phyloP scores from a whole-genome alignment of 2,888 invertebrate species.

The Drosophila borealis region DNA sequence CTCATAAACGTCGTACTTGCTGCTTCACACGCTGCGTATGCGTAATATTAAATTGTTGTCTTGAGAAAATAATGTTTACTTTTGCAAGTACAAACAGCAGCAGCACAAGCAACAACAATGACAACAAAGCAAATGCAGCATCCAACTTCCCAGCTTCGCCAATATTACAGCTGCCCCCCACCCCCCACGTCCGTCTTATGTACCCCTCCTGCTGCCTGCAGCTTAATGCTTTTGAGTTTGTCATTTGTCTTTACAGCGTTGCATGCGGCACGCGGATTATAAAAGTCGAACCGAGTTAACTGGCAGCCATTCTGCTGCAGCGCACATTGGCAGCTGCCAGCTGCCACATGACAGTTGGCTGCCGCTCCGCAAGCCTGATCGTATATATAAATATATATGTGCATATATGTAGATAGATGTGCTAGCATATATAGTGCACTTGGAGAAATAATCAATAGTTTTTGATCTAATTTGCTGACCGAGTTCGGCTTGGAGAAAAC shows the following conservation, averaged over 20 bases:
- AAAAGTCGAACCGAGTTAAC: slow-evolving; percentile 75
- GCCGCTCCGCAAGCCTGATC: slow-evolving; percentile 32
- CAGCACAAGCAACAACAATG: slow-evolving; percentile 38
- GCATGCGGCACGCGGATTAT: slow-evolving; percentile 71
- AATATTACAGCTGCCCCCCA: background rate
- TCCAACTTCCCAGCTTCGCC: slow-evolving; percentile 4
- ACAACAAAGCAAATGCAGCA: slow-evolving; percentile 44
- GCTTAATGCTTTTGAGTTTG: slow-evolving; percentile 78
- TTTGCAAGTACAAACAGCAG: slow-evolving; percentile 52
- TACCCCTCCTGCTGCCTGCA: slow-evolving; percentile 24
- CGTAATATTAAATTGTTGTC: slow-evolving; percentile 78
- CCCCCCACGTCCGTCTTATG: slow-evolving; percentile 4
- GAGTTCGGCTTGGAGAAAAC: too few relatives aligned
- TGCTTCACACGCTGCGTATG: slow-evolving; percentile 60
- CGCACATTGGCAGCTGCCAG: slow-evolving; percentile 46
- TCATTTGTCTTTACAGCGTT: slow-evolving; percentile 74
- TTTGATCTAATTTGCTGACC: too few relatives aligned
- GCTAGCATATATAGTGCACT: slow-evolving; percentile 9
- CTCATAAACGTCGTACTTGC: slow-evolving; percentile 7
- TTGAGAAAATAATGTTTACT: slow-evolving; percentile 76
- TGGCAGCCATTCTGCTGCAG: slow-evolving; percentile 47
- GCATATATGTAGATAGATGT: slow-evolving; percentile 4
- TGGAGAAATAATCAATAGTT: background rate
- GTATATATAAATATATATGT: slow-evolving; percentile 25
- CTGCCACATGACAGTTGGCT: slow-evolving; percentile 26